Percentiles rank a stretch among this genome's conserved stretches.
These are phyloP conservation scores for Galeopterus variegatus DNA, from an alignment of 2,113 vertebrate species.

Conservation along the genomic window DNA sequence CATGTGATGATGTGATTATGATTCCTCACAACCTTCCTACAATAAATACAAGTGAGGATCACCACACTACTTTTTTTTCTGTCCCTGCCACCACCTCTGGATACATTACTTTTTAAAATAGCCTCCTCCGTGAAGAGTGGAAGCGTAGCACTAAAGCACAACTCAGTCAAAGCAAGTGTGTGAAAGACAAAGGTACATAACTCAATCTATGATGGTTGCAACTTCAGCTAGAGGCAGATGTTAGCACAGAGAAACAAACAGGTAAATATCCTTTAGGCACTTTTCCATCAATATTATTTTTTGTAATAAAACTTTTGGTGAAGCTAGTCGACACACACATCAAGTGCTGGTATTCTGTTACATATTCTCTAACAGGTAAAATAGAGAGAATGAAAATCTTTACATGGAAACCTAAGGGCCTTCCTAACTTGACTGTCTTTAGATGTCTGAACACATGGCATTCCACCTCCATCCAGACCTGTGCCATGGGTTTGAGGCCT, in stretches of 20 bases:
- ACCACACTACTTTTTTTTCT: neutral
- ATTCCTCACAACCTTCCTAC: neutral
- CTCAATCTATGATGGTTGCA: neutral
- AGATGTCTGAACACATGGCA: neutral
- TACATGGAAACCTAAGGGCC: neutral
- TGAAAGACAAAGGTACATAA: neutral
- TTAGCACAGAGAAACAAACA: neutral
- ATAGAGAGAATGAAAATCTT: neutral
- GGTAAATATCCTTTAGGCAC: neutral
- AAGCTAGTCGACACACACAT: neutral
- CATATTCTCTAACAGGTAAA: neutral
- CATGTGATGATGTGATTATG: neutral
- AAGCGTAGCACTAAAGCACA: neutral
- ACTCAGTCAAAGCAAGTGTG: neutral
- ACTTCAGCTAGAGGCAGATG: neutral
- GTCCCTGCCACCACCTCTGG: no score
- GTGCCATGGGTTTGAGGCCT: neutral
- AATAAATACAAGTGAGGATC: neutral
- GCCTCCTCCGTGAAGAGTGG: neutral
- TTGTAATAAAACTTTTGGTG: neutral
- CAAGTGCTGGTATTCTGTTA: neutral
- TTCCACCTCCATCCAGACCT: neutral
- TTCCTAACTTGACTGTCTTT: neutral
- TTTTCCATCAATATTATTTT: neutral
- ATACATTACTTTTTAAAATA: neutral